Percentiles rank a stretch among this genome's conserved stretches.
These are phyloP conservation scores for Theretra japonica DNA, from an alignment of 2,888 invertebrate genomes.

Conservation along the genomic window DNA sequence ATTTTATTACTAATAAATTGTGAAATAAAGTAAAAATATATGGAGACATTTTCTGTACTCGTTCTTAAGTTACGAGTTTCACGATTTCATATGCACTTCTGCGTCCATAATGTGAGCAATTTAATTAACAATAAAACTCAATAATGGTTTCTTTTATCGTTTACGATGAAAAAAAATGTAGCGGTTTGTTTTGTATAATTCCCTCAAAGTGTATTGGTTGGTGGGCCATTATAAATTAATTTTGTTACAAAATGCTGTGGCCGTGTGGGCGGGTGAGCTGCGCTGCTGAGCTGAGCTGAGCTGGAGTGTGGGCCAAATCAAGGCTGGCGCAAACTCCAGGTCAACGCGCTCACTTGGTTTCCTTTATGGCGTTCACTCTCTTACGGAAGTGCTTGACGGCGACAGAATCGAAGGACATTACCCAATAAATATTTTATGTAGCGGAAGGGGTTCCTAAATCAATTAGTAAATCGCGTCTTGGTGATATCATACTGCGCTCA, in stretches of 20 bases:
- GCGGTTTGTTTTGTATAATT: constrained; percentile 42
- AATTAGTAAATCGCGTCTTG: too few relatives aligned
- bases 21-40: constrained; percentile 67
- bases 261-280: constrained; percentile 36
- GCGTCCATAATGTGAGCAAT: constrained; percentile 60
- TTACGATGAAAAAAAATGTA: constrained; percentile 46
- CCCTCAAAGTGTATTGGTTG: constrained; percentile 39
- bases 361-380: constrained; percentile 73
- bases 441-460: too few relatives aligned
- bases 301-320: constrained; percentile 64
- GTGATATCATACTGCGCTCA: too few relatives aligned
- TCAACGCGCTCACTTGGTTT: constrained; percentile 66
- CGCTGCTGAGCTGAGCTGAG: too few relatives aligned
- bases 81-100: constrained; percentile 62
- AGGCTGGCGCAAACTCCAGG: constrained; percentile 58
- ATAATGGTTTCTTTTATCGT: constrained; percentile 50
- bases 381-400: constrained; percentile 69
- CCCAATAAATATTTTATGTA: background rate
- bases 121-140: constrained; percentile 68
- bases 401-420: constrained; percentile 42
- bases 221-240: constrained; percentile 38
- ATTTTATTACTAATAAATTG: constrained; percentile 77
- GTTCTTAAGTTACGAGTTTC: constrained; percentile 62
- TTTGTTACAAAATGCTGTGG: constrained; percentile 26
- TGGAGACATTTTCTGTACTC: constrained; percentile 66